phyloP scores from a whole-genome alignment of 2,888 invertebrate genomes.

The Unio delphinus region DNA sequence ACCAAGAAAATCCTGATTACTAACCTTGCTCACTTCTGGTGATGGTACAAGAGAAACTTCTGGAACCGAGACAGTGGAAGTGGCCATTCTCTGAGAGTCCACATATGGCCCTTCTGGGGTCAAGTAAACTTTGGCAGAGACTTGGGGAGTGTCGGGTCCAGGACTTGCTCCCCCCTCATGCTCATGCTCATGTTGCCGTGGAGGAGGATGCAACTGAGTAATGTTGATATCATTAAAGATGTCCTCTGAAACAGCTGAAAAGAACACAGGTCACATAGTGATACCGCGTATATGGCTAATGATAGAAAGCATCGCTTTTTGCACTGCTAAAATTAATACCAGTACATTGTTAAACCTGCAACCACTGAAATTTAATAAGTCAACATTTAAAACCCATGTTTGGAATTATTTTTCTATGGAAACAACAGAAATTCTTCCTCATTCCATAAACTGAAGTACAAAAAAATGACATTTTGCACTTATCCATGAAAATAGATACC shows the following conservation, averaged over 20 bases:
- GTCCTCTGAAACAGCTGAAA: constrained; percentile 58
- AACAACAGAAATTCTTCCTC: too few species aligned
- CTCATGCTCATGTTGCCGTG: constrained; percentile 44
- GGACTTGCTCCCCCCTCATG: constrained; percentile 34
- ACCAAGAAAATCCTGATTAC: background rate
- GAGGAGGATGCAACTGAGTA: constrained; percentile 43
- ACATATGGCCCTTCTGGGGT: constrained; percentile 27
- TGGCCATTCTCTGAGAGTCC: constrained; percentile 50
- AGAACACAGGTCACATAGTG: too few species aligned
- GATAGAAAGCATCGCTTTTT: background rate
- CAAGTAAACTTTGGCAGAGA: constrained; percentile 15
- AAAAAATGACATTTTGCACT: background rate
- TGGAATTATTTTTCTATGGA: too few species aligned
- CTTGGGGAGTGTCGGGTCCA: constrained; percentile 27
- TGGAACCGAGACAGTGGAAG: constrained; percentile 62
- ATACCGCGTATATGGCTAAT: background rate
- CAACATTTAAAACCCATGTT: too few species aligned
- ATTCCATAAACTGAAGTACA: too few species aligned
- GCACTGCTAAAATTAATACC: too few species aligned
- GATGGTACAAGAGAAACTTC: constrained; percentile 64
- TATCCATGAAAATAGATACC: background rate
- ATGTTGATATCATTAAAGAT: constrained; percentile 56
- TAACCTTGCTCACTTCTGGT: constrained; percentile 61
- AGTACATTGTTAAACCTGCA: too few species aligned
- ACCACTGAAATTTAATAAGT: too few species aligned